Evolutionary conservation across 2,888 invertebrate species (phyloP).

Genomic region (Caenorhabditis sulstoni): DNA sequence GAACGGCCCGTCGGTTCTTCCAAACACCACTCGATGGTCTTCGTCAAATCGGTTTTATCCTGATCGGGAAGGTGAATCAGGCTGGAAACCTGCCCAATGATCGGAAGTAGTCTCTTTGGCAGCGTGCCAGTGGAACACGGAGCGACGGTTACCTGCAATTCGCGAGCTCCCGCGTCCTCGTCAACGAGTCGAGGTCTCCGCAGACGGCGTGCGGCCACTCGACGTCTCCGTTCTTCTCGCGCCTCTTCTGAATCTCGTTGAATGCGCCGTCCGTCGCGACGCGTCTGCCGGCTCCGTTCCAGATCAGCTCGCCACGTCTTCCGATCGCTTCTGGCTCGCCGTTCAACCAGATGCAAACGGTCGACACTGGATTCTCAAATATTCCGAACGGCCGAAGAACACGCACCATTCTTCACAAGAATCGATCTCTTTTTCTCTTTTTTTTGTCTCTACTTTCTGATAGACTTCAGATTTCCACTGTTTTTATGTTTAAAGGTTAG

Average conservation of each 20-base stretch:
- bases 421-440: background rate
- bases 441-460: background rate
- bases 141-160: too few species aligned
- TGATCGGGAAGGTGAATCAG: conserved; percentile 69
- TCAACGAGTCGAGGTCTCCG: conserved; percentile 77
- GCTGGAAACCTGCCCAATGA: too few species aligned
- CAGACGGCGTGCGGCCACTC: conserved; percentile 64
- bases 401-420: conserved; percentile 9
- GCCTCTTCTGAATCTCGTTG: conserved; percentile 66
- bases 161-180: background rate
- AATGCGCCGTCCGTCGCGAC: conserved; percentile 76
- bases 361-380: conserved; percentile 8
- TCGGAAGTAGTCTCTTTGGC: too few species aligned
- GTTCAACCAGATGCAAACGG: conserved; percentile 61
- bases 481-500: background rate
- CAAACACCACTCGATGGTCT: conserved; percentile 43
- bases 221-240: conserved; percentile 2
- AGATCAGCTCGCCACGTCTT: conserved; percentile 64
- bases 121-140: too few species aligned
- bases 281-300: conserved; percentile 69
- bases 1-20: conserved; percentile 9
- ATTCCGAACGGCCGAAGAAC: conserved; percentile 30
- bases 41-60: conserved; percentile 49
- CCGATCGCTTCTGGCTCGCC: conserved; percentile 43
- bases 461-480: conserved; percentile 14